These are phyloP conservation scores for Chalcosyrphus nemorum DNA, from an alignment of 2,888 invertebrate genomes.

Conservation along the genomic window DNA sequence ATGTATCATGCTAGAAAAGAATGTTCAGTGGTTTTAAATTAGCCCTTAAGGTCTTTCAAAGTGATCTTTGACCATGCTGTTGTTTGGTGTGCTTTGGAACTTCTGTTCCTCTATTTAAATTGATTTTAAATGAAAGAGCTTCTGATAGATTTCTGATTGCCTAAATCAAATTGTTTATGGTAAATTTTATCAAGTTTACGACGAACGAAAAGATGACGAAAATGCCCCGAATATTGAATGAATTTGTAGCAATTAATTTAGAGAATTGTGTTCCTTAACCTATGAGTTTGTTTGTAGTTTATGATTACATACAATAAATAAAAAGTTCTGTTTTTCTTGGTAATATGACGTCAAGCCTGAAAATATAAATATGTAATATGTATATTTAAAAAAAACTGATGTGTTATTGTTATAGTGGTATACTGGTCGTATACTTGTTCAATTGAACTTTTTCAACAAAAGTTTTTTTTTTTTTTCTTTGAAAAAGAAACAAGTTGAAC, in stretches of 20 bases:
- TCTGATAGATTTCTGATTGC: constrained; percentile 24
- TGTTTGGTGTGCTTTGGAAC: no score
- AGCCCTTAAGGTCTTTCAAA: constrained; percentile 12
- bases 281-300: no score
- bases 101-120: not conserved
- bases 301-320: no score
- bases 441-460: no score
- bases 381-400: no score
- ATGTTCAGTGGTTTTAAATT: not conserved
- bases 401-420: no score
- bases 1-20: not conserved
- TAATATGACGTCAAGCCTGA: no score
- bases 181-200: constrained; percentile 1
- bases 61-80: not conserved
- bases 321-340: no score
- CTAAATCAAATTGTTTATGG: constrained; percentile 46
- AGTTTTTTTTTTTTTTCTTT: no score
- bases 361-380: no score
- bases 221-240: not conserved
- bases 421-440: no score
- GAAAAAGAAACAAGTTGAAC: no score
- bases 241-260: constrained; percentile 3
- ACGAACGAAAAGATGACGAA: not conserved
- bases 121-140: constrained; percentile 2
- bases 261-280: not conserved